Base-by-base conservation (phyloP, 30 jellyfish, hydroid and myxozoan genomes). In the Sanderia malayensis region DNA sequence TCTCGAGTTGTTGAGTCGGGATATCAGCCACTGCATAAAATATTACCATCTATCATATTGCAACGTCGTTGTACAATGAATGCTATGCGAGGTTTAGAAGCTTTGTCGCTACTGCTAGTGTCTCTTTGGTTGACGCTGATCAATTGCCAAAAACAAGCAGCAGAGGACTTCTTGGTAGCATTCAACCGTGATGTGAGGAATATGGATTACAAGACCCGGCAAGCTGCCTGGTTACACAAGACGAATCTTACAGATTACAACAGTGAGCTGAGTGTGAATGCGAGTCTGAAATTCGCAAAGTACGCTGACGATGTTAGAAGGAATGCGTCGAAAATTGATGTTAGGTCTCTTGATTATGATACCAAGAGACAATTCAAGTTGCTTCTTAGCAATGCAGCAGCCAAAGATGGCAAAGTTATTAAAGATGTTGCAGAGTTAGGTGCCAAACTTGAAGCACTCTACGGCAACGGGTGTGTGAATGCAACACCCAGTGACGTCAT, bases 391-490 rank as follows among this genome's bases (percentile, higher is more conserved):
- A 58, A 78, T 8, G 83, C 74, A 49, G 47, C 44, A 19, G 32
- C 85, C 1, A 69, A 37, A 8, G 46, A 70, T 41, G 75, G 20
- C 17, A 37, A 25, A 0, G 44, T 37, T 4, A 57, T 53, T 17
- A 58, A 37, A 13, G 15, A 61, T 10, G 30, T 72, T 23, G 80
- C 66, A 30, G 41, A 21, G 23, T 15, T 30, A n/a, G 49, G 45
- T 25, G 81, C 81, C 20, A 46, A 46, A 2, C 46, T 26, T n/a
- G 41, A 67, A 58, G 67, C 81, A 19, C 0, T 84, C 52, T 92
- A 92, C 82, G 80, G 96, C 81, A 57, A 73, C 31, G 96, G 95
- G 4, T 71, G 92, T 61, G 93, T 85, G 19, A 55, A 82, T 17
- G 95, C 95, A 41, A 65, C 31, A 41, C 58, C 74, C 4, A 69